phyloP scores from a whole-genome alignment of 2,113 vertebrate species.

The Zosterops hypoxanthus region DNA sequence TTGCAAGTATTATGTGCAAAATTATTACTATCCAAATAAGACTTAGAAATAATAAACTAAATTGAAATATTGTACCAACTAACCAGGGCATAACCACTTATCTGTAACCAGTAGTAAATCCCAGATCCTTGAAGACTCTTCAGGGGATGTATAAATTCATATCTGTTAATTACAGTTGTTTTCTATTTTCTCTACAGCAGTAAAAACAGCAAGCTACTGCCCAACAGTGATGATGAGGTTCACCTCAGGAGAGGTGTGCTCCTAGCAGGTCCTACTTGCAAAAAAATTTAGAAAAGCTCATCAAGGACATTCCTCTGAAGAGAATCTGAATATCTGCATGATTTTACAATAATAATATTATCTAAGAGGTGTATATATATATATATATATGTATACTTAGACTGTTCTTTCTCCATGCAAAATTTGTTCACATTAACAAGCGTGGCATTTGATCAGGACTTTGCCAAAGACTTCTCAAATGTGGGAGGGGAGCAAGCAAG shows the following conservation, averaged over 20 bases:
- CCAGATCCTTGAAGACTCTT: not conserved
- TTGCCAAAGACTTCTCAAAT: not conserved
- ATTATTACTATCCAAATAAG: not conserved
- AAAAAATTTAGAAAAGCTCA: not conserved
- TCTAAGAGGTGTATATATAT: not conserved
- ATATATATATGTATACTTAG: not conserved
- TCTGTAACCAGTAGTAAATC: not conserved
- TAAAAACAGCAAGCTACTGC: not conserved
- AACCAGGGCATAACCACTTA: fast-evolving
- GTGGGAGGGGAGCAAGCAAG: not conserved
- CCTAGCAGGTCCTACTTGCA: not conserved
- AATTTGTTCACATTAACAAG: not conserved
- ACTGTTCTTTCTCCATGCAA: not conserved
- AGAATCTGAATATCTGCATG: not conserved
- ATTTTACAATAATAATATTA: not conserved
- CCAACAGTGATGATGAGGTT: not conserved
- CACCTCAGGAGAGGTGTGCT: not conserved
- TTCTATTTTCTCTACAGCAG: not conserved
- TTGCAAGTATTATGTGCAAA: not conserved
- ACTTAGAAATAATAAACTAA: not conserved
- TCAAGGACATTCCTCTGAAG: not conserved
- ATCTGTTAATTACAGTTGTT: not conserved
- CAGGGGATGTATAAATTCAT: not conserved
- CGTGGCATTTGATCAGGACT: not conserved
- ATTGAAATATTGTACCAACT: not conserved